Evolutionary conservation across 2,888 invertebrate genomes (phyloP).

Genomic region (Hanleya hanleyi): DNA sequence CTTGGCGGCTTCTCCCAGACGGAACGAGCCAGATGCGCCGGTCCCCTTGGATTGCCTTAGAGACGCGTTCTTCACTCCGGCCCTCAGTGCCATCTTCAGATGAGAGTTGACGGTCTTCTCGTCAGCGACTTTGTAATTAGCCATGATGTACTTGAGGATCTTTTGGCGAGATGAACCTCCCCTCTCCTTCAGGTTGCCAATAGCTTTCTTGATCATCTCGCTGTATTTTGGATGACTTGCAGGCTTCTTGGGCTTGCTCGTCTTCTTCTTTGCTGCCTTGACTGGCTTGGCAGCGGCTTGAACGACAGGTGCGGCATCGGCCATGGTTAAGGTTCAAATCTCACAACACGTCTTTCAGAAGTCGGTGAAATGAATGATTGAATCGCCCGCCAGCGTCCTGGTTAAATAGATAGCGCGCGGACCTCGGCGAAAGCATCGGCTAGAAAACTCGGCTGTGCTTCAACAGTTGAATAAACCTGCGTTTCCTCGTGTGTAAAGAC

Average conservation of each 20-base stretch:
- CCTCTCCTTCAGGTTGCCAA: conserved; percentile 63
- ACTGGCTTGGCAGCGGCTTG: neutral
- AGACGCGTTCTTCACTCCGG: conserved; percentile 53
- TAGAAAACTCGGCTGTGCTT: neutral
- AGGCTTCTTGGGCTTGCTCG: conserved; percentile 46
- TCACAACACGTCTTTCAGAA: too few species aligned
- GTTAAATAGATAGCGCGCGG: neutral
- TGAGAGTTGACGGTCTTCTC: conserved; percentile 52
- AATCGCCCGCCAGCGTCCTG: neutral
- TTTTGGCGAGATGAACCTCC: conserved; percentile 71
- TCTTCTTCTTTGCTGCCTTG: neutral
- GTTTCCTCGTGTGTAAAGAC: neutral
- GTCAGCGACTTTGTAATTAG: conserved; percentile 65
- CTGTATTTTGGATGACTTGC: conserved; percentile 53
- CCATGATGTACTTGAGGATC: conserved; percentile 69
- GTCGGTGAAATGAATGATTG: neutral
- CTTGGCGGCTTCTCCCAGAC: conserved; percentile 27
- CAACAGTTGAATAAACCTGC: neutral
- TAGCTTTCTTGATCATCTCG: conserved; percentile 69
- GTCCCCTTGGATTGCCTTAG: conserved; percentile 55
- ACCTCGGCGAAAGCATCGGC: neutral
- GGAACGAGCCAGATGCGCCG: conserved; percentile 43
- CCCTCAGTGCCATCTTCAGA: conserved; percentile 59
- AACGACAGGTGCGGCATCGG: neutral
- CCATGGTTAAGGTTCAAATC: neutral